phyloP scores from a whole-genome alignment of 2,797 vertebrate genomes.

The Platalea minor region DNA sequence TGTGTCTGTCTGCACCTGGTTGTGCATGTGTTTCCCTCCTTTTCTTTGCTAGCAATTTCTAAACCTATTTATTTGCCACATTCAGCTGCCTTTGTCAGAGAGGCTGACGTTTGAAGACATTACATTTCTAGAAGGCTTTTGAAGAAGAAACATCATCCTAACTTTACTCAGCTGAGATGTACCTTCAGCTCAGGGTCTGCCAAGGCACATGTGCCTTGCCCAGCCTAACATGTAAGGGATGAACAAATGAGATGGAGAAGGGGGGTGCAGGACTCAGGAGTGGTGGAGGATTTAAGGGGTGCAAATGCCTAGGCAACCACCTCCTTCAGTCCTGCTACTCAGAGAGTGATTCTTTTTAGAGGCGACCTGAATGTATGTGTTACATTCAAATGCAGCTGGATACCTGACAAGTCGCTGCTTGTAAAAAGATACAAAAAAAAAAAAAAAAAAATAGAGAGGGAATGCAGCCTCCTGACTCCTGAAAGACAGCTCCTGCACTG shows the following conservation, averaged over 20 bases:
- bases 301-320: neutral
- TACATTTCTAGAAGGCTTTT: neutral
- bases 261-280: neutral
- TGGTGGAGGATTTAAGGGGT: neutral
- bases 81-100: neutral
- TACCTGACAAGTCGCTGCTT: neutral
- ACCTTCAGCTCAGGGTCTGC: neutral
- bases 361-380: rapidly evolving
- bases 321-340: neutral
- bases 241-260: neutral
- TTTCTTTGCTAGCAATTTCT: neutral
- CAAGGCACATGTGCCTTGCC: neutral
- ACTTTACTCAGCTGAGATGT: neutral
- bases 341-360: neutral
- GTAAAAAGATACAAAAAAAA: neutral
- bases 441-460: neutral
- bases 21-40: neutral
- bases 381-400: neutral
- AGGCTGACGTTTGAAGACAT: neutral
- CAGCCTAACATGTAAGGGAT: neutral
- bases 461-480: neutral
- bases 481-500: neutral
- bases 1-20: neutral
- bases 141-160: neutral
- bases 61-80: neutral